Percentiles rank a stretch among this genome's conserved stretches.
These are phyloP conservation scores for Phenacoccus solenopsis DNA, from an alignment of 1,140 invertebrate species.

Conservation along the genomic window DNA sequence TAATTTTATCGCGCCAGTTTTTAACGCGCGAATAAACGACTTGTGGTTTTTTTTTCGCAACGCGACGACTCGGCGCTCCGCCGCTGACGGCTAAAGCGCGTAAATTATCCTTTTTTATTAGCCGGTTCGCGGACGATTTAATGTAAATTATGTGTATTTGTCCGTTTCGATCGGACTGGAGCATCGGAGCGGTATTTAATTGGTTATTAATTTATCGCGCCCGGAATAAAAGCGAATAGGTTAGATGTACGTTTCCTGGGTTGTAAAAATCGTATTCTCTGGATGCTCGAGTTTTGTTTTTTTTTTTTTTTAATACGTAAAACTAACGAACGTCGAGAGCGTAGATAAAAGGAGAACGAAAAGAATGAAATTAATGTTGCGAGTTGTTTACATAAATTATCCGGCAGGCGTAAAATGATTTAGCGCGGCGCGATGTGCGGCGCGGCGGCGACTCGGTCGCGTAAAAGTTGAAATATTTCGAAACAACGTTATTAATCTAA, in stretches of 20 bases:
- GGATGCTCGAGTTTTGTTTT: background rate
- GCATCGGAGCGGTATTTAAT: background rate
- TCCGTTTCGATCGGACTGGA: too few relatives aligned
- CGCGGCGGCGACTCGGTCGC: too few relatives aligned
- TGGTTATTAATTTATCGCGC: slow-evolving; percentile 1
- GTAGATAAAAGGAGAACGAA: too few relatives aligned
- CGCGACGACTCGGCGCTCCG: background rate
- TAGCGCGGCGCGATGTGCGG: too few relatives aligned
- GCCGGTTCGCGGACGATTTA: too few relatives aligned
- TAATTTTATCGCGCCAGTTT: background rate
- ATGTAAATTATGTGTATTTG: background rate
- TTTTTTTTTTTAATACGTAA: too few relatives aligned
- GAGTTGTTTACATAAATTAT: background rate
- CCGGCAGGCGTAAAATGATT: background rate
- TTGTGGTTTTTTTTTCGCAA: background rate
- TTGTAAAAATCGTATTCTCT: background rate
- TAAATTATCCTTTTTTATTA: background rate
- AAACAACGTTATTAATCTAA: too few relatives aligned
- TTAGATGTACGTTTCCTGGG: background rate
- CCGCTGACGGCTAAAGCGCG: too few relatives aligned
- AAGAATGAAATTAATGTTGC: too few relatives aligned
- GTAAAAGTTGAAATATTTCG: too few relatives aligned
- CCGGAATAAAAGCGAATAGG: background rate
- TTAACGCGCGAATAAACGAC: too few relatives aligned
- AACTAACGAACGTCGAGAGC: too few relatives aligned